Evolutionary conservation across 1,140 invertebrate genomes (phyloP).

Genomic region (Drusus annulatus): DNA sequence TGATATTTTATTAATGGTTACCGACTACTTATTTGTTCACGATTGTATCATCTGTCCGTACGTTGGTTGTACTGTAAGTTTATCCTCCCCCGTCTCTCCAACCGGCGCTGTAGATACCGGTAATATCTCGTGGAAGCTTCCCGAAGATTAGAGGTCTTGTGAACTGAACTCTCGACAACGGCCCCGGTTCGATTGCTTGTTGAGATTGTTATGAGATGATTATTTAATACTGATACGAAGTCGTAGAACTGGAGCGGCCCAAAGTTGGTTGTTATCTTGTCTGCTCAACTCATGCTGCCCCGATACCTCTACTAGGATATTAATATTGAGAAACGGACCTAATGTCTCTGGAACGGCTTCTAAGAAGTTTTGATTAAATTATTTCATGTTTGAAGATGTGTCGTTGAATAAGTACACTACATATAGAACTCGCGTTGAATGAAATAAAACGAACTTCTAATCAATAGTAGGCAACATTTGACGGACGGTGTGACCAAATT

Average conservation of each 20-base stretch:
- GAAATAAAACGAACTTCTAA: too few relatives aligned
- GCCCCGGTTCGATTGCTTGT: conserved; percentile 25
- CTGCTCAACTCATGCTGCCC: not conserved
- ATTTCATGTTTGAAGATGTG: not conserved
- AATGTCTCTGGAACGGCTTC: too few relatives aligned
- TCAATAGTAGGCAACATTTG: too few relatives aligned
- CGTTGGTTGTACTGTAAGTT: too few relatives aligned
- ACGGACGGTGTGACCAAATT: too few relatives aligned
- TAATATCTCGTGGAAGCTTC: not conserved
- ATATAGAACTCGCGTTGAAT: too few relatives aligned
- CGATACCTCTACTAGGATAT: not conserved
- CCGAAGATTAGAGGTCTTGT: conserved; percentile 8
- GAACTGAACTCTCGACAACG: not conserved
- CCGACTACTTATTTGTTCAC: too few relatives aligned
- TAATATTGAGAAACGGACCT: too few relatives aligned
- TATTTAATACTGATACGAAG: conserved; percentile 8
- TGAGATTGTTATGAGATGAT: conserved; percentile 19
- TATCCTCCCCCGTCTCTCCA: too few relatives aligned
- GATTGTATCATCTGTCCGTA: too few relatives aligned
- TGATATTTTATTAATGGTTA: too few relatives aligned
- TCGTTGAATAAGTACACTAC: too few relatives aligned
- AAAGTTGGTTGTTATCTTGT: not conserved
- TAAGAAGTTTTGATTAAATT: not conserved
- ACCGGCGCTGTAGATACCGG: not conserved
- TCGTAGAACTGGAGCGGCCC: not conserved